Conservation (phyloP, 2,888 invertebrate species). For the Exephanes ischioxanthus region DNA sequence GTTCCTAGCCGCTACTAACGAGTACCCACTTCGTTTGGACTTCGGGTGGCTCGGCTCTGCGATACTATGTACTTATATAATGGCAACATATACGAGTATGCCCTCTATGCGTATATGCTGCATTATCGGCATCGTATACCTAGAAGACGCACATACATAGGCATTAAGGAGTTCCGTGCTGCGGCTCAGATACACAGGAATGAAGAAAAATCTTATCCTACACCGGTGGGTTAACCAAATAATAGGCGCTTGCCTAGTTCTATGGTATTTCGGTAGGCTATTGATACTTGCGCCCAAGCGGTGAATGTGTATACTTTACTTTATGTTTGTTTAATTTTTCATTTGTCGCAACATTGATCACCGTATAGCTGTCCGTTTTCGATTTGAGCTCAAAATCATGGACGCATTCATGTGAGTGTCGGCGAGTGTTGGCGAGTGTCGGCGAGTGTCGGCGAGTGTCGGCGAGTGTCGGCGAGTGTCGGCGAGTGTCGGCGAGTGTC, state of each 20-base stretch:
- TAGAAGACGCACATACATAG: neutral
- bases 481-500: too few species aligned
- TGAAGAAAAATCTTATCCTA: neutral
- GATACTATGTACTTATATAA: neutral
- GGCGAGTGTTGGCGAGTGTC: too few species aligned
- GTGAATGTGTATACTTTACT: neutral
- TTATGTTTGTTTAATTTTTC: too few species aligned
- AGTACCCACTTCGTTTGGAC: conserved; percentile 52
- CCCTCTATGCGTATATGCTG: neutral
- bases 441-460: too few species aligned
- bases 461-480: too few species aligned
- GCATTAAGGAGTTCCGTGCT: neutral
- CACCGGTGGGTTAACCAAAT: neutral
- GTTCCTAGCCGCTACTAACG: conserved; percentile 36
- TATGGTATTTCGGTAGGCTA: neutral
- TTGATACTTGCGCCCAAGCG: neutral
- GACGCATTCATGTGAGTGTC: too few species aligned
- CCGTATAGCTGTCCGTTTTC: too few species aligned
- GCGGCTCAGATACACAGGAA: neutral
- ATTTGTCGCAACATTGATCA: too few species aligned
- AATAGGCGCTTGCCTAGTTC: neutral
- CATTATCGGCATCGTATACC: neutral
- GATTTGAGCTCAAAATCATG: too few species aligned
- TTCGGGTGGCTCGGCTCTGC: conserved; percentile 25
- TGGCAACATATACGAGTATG: neutral